phyloP scores from a whole-genome alignment of 2,113 vertebrate genomes.

The Furnarius figulus region DNA sequence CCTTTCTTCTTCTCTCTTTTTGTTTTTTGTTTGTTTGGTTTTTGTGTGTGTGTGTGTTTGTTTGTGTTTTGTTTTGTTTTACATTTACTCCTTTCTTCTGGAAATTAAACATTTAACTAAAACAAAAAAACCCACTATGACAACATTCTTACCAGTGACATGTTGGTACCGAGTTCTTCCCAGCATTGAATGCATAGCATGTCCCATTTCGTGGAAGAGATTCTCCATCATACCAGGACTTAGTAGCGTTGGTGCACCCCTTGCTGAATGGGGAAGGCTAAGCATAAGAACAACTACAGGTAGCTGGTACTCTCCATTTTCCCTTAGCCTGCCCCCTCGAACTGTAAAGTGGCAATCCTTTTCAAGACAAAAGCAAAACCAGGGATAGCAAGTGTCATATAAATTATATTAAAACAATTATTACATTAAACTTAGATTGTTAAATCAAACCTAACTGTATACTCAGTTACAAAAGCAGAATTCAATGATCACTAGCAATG shows the following conservation, averaged over 20 bases:
- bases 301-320: constrained; percentile 89
- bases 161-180: constrained; percentile 96
- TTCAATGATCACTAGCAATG: neutral
- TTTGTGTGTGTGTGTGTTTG: too few species aligned
- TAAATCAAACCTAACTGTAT: neutral
- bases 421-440: neutral
- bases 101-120: neutral
- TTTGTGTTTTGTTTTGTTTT: neutral
- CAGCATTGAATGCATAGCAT: constrained; percentile 99
- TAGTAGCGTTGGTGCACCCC: constrained; percentile 81
- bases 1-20: neutral
- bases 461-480: neutral
- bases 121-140: neutral
- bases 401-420: neutral
- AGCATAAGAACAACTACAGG: constrained; percentile 96
- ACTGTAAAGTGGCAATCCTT: constrained; percentile 99
- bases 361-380: constrained; percentile 3
- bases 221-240: constrained; percentile 98
- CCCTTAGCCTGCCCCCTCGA: constrained; percentile 86
- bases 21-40: neutral
- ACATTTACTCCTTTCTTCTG: neutral
- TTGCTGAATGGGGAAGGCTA: constrained; percentile 84
- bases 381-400: neutral
- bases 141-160: constrained; percentile 83
- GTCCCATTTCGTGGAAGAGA: constrained; percentile 99